Percentiles rank a stretch among this genome's conserved stretches.
These are phyloP conservation scores for Iselma pallidipennis DNA, from an alignment of 2,888 invertebrate species.

Conservation along the genomic window DNA sequence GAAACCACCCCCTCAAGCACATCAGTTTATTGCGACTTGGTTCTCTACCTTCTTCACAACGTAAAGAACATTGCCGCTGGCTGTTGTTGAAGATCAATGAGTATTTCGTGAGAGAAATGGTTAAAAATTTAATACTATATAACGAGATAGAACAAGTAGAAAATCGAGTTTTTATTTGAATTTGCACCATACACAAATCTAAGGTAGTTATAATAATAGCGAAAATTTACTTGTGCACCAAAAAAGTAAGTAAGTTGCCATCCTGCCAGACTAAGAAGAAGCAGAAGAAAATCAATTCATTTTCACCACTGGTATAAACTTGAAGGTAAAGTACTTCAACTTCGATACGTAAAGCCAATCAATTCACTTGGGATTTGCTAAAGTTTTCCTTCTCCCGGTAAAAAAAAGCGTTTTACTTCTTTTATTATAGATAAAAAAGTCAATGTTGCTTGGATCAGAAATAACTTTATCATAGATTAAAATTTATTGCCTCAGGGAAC, in stretches of 20 bases:
- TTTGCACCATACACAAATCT: slow-evolving; percentile 31
- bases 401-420: slow-evolving; percentile 8
- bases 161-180: no score
- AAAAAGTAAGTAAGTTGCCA: no score
- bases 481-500: slow-evolving; percentile 10
- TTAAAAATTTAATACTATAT: slow-evolving; percentile 49
- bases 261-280: no score
- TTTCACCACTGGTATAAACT: slow-evolving; percentile 35
- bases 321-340: slow-evolving; percentile 45
- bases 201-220: slow-evolving; percentile 34
- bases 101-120: slow-evolving; percentile 48
- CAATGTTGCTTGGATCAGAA: slow-evolving; percentile 6
- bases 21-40: slow-evolving; percentile 28
- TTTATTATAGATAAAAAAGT: slow-evolving; percentile 21
- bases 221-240: slow-evolving; percentile 7
- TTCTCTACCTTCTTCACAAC: slow-evolving; percentile 9
- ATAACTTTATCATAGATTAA: slow-evolving; percentile 22
- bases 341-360: slow-evolving; percentile 49
- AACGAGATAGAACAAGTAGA: slow-evolving; percentile 1
- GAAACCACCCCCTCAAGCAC: slow-evolving; percentile 20
- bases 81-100: slow-evolving; percentile 44
- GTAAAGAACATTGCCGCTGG: slow-evolving; percentile 7
- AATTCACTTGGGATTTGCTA: slow-evolving; percentile 46
- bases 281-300: slow-evolving; percentile 36
- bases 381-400: slow-evolving; percentile 38